phyloP scores from a whole-genome alignment of 2,797 vertebrate genomes.

The Thunnus albacares region DNA sequence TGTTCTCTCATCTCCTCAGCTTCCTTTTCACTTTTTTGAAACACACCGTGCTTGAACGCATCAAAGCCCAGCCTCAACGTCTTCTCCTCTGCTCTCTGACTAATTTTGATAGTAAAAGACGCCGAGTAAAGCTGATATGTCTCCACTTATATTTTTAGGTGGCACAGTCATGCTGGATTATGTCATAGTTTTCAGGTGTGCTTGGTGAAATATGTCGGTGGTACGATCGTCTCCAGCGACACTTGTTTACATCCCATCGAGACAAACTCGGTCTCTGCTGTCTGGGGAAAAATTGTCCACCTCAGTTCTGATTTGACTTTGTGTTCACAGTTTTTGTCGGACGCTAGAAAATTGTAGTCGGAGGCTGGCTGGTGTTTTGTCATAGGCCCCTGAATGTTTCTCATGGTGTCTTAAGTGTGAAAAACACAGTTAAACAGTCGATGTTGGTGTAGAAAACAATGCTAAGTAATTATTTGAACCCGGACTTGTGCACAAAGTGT shows the following conservation, averaged over 20 bases:
- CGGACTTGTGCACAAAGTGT: conserved; percentile 10
- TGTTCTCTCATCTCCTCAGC: conserved; percentile 68
- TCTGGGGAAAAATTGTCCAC: conserved; percentile 77
- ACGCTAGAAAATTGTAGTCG: conserved; percentile 69
- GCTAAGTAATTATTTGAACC: conserved; percentile 49
- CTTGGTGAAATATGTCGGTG: conserved; percentile 46
- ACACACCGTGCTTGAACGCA: conserved; percentile 60
- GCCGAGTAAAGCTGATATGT: conserved; percentile 53
- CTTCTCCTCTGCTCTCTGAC: conserved; percentile 76
- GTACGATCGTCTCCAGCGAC: conserved; percentile 29
- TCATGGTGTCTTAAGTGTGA: conserved; percentile 1
- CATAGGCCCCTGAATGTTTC: conserved; percentile 59
- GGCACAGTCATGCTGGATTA: conserved; percentile 40
- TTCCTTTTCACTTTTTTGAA: conserved; percentile 74
- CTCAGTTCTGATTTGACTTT: conserved; percentile 58
- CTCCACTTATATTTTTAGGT: conserved; percentile 51
- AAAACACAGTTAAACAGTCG: conserved; percentile 15
- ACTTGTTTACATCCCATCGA: conserved; percentile 46
- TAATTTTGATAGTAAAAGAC: conserved; percentile 78
- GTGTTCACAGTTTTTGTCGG: conserved; percentile 7
- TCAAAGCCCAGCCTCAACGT: conserved; percentile 76
- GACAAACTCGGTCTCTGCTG: conserved; percentile 29
- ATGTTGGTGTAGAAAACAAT: neutral
- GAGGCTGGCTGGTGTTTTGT: conserved; percentile 24
- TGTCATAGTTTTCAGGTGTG: conserved; percentile 60